Percentiles rank a stretch among this genome's conserved stretches.
Evolutionary conservation across 1,140 invertebrate genomes (phyloP).

Genomic region (Palaemon carinicauda): DNA sequence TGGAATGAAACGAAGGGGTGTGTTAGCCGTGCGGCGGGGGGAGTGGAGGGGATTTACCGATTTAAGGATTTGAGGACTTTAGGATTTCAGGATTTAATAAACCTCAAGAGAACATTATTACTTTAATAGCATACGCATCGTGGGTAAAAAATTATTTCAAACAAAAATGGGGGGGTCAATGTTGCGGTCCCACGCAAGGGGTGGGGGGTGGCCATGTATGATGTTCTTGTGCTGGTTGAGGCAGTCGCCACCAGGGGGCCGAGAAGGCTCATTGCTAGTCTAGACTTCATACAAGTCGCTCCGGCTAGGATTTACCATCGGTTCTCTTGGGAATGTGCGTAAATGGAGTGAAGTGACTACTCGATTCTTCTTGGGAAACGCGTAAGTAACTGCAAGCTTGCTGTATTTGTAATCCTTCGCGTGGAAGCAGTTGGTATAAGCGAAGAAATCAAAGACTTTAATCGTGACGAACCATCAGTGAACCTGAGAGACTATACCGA

Average conservation of each 20-base stretch:
- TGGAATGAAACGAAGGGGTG: too few species aligned
- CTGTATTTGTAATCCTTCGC: constrained; percentile 17
- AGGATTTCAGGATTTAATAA: too few species aligned
- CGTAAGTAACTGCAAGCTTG: constrained; percentile 54
- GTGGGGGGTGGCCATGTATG: constrained; percentile 40
- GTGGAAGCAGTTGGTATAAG: background rate
- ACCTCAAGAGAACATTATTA: too few species aligned
- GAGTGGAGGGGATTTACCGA: constrained; percentile 36
- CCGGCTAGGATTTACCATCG: constrained; percentile 52
- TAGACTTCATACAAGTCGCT: constrained; percentile 56
- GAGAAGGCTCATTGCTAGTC: constrained; percentile 54
- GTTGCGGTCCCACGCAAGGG: too few species aligned
- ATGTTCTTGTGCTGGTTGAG: constrained; percentile 58
- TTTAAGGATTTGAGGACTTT: too few species aligned
- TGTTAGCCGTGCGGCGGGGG: constrained; percentile 31
- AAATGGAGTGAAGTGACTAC: constrained; percentile 48
- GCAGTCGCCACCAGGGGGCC: constrained; percentile 49
- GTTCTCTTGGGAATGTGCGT: constrained; percentile 53
- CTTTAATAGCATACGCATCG: too few species aligned
- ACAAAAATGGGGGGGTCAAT: too few species aligned
- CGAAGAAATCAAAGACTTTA: constrained; percentile 51
- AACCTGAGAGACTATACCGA: constrained; percentile 52
- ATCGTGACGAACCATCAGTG: constrained; percentile 51
- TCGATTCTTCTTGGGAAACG: constrained; percentile 57
- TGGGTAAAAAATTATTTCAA: too few species aligned